These are phyloP conservation scores for Oryzias celebensis DNA, from an alignment of 2,113 vertebrate species.

Conservation along the genomic window DNA sequence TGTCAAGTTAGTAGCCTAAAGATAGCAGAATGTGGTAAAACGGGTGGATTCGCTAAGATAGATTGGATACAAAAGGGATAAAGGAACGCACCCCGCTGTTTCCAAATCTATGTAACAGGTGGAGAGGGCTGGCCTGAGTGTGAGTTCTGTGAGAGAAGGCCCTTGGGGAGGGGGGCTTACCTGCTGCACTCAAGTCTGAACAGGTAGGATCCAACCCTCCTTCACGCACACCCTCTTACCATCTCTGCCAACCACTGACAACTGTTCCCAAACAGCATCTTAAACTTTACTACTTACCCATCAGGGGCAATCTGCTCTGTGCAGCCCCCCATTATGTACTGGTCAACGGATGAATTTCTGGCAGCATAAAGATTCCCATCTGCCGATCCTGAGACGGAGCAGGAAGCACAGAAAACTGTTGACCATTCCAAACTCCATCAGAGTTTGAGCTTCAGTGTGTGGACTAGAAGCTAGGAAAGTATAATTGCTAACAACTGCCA, in stretches of 20 bases:
- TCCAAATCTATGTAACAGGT: constrained; percentile 62
- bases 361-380: constrained; percentile 72
- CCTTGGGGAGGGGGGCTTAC: constrained; percentile 73
- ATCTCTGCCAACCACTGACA: constrained; percentile 30
- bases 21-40: constrained; percentile 17
- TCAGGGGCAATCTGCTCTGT: constrained; percentile 53
- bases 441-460: constrained; percentile 22
- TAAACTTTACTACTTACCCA: constrained; percentile 43
- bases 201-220: constrained; percentile 60
- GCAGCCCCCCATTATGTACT: constrained; percentile 32
- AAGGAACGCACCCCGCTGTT: constrained; percentile 65
- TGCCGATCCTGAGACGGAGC: constrained; percentile 65
- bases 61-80: constrained; percentile 17
- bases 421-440: constrained; percentile 27
- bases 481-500: no score
- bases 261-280: constrained; percentile 16
- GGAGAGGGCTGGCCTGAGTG: constrained; percentile 54
- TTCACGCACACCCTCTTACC: constrained; percentile 10
- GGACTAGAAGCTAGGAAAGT: constrained; percentile 20
- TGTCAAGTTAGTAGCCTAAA: constrained; percentile 11
- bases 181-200: constrained; percentile 74
- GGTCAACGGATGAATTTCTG: constrained; percentile 42
- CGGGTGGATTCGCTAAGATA: constrained; percentile 13
- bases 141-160: constrained; percentile 50
- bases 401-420: constrained; percentile 35